Percentiles rank a stretch among this genome's conserved stretches.
phyloP scores from a whole-genome alignment of 1,140 invertebrate genomes.

The Drosophila nigrodunni region DNA sequence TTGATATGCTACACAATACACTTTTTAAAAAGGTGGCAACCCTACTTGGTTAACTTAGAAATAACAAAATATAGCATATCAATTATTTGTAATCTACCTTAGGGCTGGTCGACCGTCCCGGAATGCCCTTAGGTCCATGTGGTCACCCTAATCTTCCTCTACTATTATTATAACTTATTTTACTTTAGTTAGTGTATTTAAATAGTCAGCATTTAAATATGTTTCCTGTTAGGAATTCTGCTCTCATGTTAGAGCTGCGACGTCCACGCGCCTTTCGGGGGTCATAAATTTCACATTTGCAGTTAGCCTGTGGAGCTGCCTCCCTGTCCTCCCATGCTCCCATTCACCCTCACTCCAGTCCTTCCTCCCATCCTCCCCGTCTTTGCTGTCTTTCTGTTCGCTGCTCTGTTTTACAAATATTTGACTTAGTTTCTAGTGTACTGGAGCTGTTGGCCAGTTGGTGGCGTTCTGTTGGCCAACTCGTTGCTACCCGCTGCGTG shows the following conservation, averaged over 20 bases:
- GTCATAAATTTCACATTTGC: constrained; percentile 76
- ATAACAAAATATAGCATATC: too few relatives aligned
- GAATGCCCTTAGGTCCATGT: too few relatives aligned
- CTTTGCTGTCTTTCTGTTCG: neutral
- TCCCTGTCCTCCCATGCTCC: neutral
- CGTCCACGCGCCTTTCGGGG: constrained; percentile 70
- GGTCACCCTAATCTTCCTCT: too few relatives aligned
- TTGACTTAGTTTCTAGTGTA: constrained; percentile 75
- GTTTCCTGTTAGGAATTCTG: neutral
- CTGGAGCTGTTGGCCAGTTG: constrained; percentile 19
- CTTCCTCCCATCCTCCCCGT: neutral
- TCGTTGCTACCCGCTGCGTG: constrained; percentile 61
- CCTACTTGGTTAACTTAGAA: neutral
- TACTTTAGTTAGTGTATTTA: constrained; percentile 28
- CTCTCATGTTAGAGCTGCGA: constrained; percentile 7
- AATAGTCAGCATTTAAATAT: neutral
- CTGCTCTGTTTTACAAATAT: constrained; percentile 73
- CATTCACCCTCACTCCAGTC: neutral
- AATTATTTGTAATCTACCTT: too few relatives aligned
- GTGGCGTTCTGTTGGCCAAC: constrained; percentile 6
- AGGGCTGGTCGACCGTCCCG: too few relatives aligned
- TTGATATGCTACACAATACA: neutral
- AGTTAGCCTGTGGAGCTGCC: constrained; percentile 55
- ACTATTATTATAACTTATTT: neutral
- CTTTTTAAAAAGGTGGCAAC: neutral